Conservation (phyloP, 2,888 invertebrate species). For the Napeogenes inachia region DNA sequence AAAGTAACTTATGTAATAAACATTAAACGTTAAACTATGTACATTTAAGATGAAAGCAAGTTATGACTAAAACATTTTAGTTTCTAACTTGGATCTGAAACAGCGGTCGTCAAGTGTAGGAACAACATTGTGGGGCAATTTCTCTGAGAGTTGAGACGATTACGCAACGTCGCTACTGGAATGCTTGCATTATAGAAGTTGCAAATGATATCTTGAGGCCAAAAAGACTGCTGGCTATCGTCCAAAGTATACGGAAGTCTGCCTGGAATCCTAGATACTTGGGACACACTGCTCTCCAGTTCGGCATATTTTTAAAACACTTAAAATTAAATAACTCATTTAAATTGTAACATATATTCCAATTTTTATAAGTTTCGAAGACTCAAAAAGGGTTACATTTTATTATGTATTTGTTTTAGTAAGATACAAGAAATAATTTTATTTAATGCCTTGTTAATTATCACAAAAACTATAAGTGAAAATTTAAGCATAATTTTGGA, state of each 20-base stretch:
- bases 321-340: too few species aligned
- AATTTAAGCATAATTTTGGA: constrained; percentile 15
- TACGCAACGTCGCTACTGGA: constrained; percentile 49
- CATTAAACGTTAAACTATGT: too few species aligned
- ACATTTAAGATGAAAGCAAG: neutral
- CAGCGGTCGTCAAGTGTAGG: constrained; percentile 14
- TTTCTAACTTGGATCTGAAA: constrained; percentile 10
- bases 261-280: constrained; percentile 41
- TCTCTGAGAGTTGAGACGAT: constrained; percentile 30
- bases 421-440: too few species aligned
- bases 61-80: constrained; percentile 11
- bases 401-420: too few species aligned
- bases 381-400: too few species aligned
- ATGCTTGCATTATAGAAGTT: constrained; percentile 58
- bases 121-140: constrained; percentile 14
- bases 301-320: constrained; percentile 10
- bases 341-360: too few species aligned
- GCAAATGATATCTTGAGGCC: constrained; percentile 72
- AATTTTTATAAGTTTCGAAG: too few species aligned
- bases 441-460: too few species aligned
- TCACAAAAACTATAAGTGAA: too few species aligned
- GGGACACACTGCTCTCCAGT: constrained; percentile 41
- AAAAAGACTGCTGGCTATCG: constrained; percentile 69
- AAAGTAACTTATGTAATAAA: too few species aligned
- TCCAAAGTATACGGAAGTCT: constrained; percentile 66